Conservation (phyloP, 2,888 invertebrate species). For the Macrosoma leucophasiata region DNA sequence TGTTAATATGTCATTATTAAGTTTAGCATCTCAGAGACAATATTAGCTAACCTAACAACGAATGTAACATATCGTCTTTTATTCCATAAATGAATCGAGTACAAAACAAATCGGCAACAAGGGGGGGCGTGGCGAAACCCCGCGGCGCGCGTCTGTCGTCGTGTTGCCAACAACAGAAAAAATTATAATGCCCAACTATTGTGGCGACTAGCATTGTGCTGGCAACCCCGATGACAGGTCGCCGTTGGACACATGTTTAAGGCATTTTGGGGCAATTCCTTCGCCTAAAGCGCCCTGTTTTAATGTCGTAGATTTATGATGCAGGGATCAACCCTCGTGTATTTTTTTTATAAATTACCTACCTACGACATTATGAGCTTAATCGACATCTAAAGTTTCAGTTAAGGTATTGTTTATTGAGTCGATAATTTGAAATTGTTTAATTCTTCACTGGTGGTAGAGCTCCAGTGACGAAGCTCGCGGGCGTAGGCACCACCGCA, state of each 20-base stretch:
- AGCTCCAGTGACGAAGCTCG: too few species aligned
- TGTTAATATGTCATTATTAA: not conserved
- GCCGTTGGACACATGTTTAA: slow-evolving; percentile 71
- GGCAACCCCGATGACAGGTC: slow-evolving; percentile 73
- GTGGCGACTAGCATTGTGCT: slow-evolving; percentile 52
- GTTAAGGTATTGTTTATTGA: too few species aligned
- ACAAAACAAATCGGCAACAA: slow-evolving; percentile 68
- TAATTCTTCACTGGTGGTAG: too few species aligned
- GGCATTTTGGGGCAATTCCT: slow-evolving; percentile 72
- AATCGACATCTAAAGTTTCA: too few species aligned
- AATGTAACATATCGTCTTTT: not conserved
- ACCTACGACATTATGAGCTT: not conserved
- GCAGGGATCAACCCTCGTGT: slow-evolving; percentile 43
- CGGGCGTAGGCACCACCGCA: too few species aligned
- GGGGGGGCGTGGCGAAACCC: slow-evolving; percentile 64
- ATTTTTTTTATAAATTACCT: not conserved
- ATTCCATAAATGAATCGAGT: slow-evolving; percentile 55
- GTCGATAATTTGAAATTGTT: too few species aligned
- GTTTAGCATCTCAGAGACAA: slow-evolving; percentile 26
- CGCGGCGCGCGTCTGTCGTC: slow-evolving; percentile 70
- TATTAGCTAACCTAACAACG: not conserved
- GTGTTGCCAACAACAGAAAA: slow-evolving; percentile 67
- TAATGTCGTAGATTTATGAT: slow-evolving; percentile 67
- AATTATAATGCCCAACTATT: slow-evolving; percentile 58
- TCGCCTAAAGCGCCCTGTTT: slow-evolving; percentile 66